These are phyloP conservation scores for Phengaris alcon DNA, from an alignment of 2,888 invertebrate genomes.

Conservation along the genomic window DNA sequence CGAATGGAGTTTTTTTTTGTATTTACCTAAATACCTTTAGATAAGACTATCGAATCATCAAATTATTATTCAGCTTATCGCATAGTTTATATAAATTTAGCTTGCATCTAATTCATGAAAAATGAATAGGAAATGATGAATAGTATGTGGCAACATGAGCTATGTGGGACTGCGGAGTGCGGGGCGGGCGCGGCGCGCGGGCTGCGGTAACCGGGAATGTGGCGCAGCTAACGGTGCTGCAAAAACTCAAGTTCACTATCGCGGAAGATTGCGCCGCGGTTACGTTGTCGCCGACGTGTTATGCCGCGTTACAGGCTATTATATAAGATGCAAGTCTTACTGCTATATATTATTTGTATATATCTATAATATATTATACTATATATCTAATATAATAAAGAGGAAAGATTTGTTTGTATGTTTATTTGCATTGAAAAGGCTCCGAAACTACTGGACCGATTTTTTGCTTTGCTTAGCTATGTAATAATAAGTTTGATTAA, in stretches of 20 bases:
- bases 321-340: slow-evolving; percentile 42
- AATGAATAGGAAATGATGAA: slow-evolving; percentile 22
- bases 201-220: slow-evolving; percentile 69
- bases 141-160: slow-evolving; percentile 29
- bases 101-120: not conserved
- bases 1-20: not conserved
- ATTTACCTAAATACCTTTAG: not conserved
- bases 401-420: not conserved
- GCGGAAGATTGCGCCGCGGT: slow-evolving; percentile 75
- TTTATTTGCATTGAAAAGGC: too few relatives aligned
- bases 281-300: slow-evolving; percentile 63
- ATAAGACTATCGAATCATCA: too few relatives aligned
- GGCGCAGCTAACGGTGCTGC: slow-evolving; percentile 75
- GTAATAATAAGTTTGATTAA: too few relatives aligned
- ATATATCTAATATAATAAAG: too few relatives aligned
- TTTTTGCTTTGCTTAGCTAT: too few relatives aligned
- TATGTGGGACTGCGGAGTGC: not conserved
- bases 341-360: slow-evolving; percentile 18
- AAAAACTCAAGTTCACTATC: slow-evolving; percentile 79
- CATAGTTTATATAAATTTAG: too few relatives aligned
- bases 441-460: too few relatives aligned
- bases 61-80: too few relatives aligned
- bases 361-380: not conserved
- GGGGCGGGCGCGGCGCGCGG: slow-evolving; percentile 36
- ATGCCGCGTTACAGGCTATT: slow-evolving; percentile 49